Conservation (phyloP, 2,888 invertebrate genomes). For the Epinotia ramella region DNA sequence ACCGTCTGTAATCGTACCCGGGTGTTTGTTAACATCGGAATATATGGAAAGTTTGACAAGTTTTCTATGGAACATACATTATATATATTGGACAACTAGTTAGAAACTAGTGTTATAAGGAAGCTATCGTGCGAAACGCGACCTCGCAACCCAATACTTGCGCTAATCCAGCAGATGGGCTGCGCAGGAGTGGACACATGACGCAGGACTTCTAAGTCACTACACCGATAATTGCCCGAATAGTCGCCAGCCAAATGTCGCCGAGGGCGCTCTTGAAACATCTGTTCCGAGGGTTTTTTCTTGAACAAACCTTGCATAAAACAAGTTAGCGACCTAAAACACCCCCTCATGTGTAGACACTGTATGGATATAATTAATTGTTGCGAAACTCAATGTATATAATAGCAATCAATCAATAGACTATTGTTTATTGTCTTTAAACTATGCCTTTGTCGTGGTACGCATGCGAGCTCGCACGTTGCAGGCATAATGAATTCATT, state of each 20-base stretch:
- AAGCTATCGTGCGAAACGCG: constrained; percentile 65
- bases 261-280: constrained; percentile 29
- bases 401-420: constrained; percentile 35
- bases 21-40: no score
- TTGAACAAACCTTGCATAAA: background rate
- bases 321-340: background rate
- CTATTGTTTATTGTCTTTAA: constrained; percentile 46
- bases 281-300: constrained; percentile 5
- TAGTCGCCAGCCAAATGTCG: constrained; percentile 76
- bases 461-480: constrained; percentile 48
- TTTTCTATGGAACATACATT: background rate
- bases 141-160: constrained; percentile 70
- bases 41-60: no score
- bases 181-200: constrained; percentile 56
- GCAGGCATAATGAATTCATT: constrained; percentile 67
- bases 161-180: constrained; percentile 74
- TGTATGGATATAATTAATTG: background rate
- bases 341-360: background rate
- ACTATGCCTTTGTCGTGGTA: constrained; percentile 27
- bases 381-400: constrained; percentile 15
- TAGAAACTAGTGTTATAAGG: constrained; percentile 66
- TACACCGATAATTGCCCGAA: constrained; percentile 77
- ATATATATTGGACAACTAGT: no score
- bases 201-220: constrained; percentile 80
- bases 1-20: no score